Base-by-base conservation (phyloP, 35 echinoderm and acorn worm genomes). In the Chiridota heheva region DNA sequence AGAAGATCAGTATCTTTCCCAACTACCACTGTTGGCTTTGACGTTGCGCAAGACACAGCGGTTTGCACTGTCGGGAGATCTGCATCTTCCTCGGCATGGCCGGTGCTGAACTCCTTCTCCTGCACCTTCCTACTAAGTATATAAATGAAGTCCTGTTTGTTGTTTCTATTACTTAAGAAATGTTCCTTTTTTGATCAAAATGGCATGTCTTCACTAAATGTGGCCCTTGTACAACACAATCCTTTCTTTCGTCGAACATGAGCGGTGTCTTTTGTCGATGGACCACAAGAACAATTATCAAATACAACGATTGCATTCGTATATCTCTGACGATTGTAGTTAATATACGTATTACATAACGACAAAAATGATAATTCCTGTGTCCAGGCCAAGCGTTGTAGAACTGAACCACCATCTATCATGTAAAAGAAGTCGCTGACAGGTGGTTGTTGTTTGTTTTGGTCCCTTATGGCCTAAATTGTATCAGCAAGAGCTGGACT, bases 31-130 rank as follows among this genome's bases (percentile, higher is more conserved):
- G 38, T 66, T 36, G 57, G 15, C 8, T 49, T 43, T 5, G n/a
- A 34, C 56, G n/a, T 80, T 33, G 76, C 17, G 28, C 36, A 4
- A 34, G 33, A 1, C 29, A 62, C 36, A n/a, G 58, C 70, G 44
- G 36, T 37, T 64, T 86, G 55, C 44, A 67, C 42, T 2, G 65
- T 76, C 8, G 48, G 20, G 6, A 62, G 33, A 64, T 76, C 83
- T 32, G 71, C 71, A 66, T 86, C 82, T 44, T n/a, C 82, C 28
- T 65, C 71, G n/a, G 83, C 83, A 86, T 86, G 58, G 1, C 47
- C 44, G 53, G 34, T 41, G 7, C 39, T 36, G 25, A 73, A 45
- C 17, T 42, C 33, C 1, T 47, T 10, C 2, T 40, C 33, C 27
- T 66, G 5, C 4, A 81, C 3, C 17, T 66, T 44, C 42, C 24